Base-by-base conservation (phyloP, 1,140 invertebrate species). In the Neodiprion lecontei region DNA sequence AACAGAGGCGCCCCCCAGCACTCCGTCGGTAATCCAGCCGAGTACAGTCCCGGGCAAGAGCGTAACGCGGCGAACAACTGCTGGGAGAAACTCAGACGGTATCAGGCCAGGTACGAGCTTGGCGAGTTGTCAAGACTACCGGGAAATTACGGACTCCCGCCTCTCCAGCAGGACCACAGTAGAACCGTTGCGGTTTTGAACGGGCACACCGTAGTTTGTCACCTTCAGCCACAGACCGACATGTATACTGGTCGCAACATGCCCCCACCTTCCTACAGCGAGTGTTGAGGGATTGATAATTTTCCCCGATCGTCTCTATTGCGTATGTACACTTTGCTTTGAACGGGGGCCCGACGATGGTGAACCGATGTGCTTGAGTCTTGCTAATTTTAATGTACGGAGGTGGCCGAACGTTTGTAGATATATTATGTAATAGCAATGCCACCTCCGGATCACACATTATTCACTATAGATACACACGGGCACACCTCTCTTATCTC, bases 181-280 rank as follows among this genome's bases (percentile, higher is more conserved):
- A 89, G 90, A 88, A 90, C 94, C 82, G 93, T 95, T 7, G 94
- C 95, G 1, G 94, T 96, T 1, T 87, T 96, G 11, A 94, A 95
- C 82, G 94, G 94, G 1, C 94, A 95, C 79, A 95, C 94, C 75
- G 95, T 96, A 49, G 94, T 95, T 11, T 95, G 94, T 82, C 93
- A 95, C 80, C 86, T 96, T 67, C 94, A 95, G 84, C 94, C 94
- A 5, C 92, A 86, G 85, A 90, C 81, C 81, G 90, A 89, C 80
- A 90, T 90, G 75, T 91, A 90, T 80, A 87, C 89, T 66, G 89
- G 88, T 71, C 89, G 85, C 71, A 89, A 87, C 82, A 88, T 80
- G 82, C 91, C 85, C 81, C 91, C 90, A 2, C 91, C 92, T 66
- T 91, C 92, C 48, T 91, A 90, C 82, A 91, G 89, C 84, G 90